Percentiles rank a stretch among this genome's conserved stretches.
Conservation (phyloP, 1,140 invertebrate genomes). For the Bombus pascuorum region DNA sequence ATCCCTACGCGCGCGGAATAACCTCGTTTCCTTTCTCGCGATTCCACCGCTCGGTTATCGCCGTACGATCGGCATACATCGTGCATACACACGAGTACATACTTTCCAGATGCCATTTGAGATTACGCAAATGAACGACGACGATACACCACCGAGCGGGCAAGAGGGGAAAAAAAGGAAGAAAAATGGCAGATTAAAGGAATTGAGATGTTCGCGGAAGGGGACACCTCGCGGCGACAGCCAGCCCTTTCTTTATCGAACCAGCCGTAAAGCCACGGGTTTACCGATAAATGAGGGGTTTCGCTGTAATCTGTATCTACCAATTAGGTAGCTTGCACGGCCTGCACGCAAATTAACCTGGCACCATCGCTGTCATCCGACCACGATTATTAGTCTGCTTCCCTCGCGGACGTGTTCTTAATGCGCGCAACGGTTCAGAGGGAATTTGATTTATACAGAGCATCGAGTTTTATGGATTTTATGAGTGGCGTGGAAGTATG, state of each 20-base stretch:
- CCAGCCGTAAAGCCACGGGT: neutral
- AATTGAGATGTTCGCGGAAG: conserved; percentile 62
- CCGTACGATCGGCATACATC: conserved; percentile 49
- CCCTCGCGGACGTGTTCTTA: neutral
- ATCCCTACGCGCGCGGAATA: conserved; percentile 29
- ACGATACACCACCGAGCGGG: neutral
- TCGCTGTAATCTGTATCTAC: conserved; percentile 31
- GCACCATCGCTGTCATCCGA: conserved; percentile 5
- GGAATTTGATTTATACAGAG: neutral
- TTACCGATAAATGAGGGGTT: conserved; percentile 24
- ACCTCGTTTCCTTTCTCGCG: conserved; percentile 1
- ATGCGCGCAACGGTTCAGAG: neutral
- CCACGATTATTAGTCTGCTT: conserved; percentile 16
- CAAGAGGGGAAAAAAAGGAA: neutral
- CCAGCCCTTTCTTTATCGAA: conserved; percentile 32
- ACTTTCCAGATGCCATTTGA: conserved; percentile 53
- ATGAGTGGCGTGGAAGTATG: neutral
- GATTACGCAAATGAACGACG: conserved; percentile 64
- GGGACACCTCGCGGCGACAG: conserved; percentile 20
- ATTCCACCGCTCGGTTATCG: conserved; percentile 30
- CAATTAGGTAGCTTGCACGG: conserved; percentile 20
- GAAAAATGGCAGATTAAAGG: conserved; percentile 21
- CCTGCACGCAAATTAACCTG: conserved; percentile 11
- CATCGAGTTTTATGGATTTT: neutral
- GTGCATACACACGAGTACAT: conserved; percentile 26